phyloP scores from a whole-genome alignment of 2,797 vertebrate species.

The Melanogrammus aeglefinus region DNA sequence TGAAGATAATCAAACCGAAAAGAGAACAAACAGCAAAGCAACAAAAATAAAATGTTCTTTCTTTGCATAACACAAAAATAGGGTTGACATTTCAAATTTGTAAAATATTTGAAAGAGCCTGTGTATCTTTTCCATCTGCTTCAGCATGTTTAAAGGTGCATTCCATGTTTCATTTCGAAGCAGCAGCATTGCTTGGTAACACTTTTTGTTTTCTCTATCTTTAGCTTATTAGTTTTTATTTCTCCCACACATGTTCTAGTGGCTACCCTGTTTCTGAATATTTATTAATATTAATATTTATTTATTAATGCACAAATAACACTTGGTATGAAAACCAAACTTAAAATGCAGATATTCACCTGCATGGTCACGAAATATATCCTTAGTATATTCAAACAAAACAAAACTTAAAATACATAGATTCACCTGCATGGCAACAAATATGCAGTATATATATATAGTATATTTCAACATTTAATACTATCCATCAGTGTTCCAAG shows the following conservation, averaged over 20 bases:
- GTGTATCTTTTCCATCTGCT: background rate
- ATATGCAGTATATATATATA: background rate
- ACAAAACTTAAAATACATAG: background rate
- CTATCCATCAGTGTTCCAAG: background rate
- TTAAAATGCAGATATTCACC: background rate
- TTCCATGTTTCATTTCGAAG: background rate
- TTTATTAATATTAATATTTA: too few species aligned
- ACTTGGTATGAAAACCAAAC: background rate
- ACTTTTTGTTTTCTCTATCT: background rate
- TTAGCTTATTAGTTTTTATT: background rate
- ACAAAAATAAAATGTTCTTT: background rate
- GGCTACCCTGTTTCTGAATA: background rate
- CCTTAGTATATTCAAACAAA: background rate
- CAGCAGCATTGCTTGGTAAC: background rate
- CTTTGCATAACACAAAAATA: background rate
- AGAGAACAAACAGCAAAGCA: background rate
- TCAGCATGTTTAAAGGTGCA: background rate
- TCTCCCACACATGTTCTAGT: background rate
- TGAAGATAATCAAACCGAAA: background rate
- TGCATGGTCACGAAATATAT: background rate
- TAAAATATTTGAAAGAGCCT: background rate
- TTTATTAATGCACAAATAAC: background rate
- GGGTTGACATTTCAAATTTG: background rate
- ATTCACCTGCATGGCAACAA: background rate
- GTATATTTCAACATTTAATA: background rate